Conservation (phyloP, 2,888 invertebrate species). For the Choristoneura rosaceana region DNA sequence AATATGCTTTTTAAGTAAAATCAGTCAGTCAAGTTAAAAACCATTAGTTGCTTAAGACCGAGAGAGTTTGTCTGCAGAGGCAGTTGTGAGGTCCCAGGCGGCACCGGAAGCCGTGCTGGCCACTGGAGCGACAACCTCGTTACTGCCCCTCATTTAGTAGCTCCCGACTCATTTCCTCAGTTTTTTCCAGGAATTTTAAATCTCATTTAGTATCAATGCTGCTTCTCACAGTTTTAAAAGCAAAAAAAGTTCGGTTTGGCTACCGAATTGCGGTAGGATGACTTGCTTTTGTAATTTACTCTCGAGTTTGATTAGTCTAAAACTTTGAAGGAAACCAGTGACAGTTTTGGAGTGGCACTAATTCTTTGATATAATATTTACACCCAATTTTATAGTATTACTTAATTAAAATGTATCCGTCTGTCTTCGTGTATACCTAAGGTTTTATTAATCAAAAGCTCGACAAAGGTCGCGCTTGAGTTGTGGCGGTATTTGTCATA, state of each 20-base stretch:
- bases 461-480: constrained; percentile 38
- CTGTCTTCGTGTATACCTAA: constrained; percentile 1
- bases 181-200: constrained; percentile 63
- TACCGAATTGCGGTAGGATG: constrained; percentile 42
- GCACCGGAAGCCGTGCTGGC: constrained; percentile 70
- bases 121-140: constrained; percentile 74
- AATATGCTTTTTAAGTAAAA: neutral
- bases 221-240: constrained; percentile 64
- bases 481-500: constrained; percentile 55
- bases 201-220: constrained; percentile 60
- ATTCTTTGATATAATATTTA: constrained; percentile 3
- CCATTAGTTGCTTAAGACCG: neutral
- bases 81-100: constrained; percentile 30
- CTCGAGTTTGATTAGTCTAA: constrained; percentile 19
- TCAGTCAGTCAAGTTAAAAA: neutral
- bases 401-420: constrained; percentile 1
- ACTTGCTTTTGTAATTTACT: constrained; percentile 40
- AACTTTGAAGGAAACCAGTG: constrained; percentile 26
- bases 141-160: constrained; percentile 64
- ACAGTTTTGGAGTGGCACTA: neutral
- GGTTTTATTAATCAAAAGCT: constrained; percentile 26
- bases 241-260: constrained; percentile 51
- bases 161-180: constrained; percentile 79
- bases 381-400: neutral
- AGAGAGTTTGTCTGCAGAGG: neutral